Percentiles rank a stretch among this genome's conserved stretches.
These are phyloP conservation scores for Grantiella picta DNA, from an alignment of 2,113 vertebrate genomes.

Conservation along the genomic window DNA sequence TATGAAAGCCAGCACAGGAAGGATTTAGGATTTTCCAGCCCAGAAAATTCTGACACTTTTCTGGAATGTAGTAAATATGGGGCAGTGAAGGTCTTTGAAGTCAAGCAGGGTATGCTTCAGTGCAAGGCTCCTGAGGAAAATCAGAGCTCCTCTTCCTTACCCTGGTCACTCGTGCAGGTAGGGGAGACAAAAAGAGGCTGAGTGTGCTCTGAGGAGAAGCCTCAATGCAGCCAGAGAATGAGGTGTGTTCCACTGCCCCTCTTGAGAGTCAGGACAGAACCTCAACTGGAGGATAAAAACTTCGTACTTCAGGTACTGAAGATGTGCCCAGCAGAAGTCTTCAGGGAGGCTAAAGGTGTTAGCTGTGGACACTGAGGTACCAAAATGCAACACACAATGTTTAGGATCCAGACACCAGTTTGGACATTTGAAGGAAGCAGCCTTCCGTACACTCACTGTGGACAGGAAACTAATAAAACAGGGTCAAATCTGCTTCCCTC, in stretches of 20 bases:
- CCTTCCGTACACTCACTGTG: not conserved
- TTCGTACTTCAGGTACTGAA: not conserved
- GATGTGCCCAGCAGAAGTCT: not conserved
- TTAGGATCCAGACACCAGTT: not conserved
- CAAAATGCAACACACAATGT: rapidly evolving
- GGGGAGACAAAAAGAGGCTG: not conserved
- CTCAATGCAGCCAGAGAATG: not conserved
- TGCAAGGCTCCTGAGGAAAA: not conserved
- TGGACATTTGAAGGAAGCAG: not conserved
- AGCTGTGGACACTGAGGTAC: not conserved
- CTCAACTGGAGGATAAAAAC: rapidly evolving
- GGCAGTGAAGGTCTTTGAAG: not conserved
- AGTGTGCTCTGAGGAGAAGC: not conserved
- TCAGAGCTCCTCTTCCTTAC: not conserved
- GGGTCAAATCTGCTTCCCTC: not conserved
- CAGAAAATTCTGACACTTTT: conserved; percentile 1
- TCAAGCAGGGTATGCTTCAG: not conserved
- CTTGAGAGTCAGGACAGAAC: not conserved
- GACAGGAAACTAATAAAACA: not conserved
- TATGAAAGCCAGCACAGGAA: conserved; percentile 6
- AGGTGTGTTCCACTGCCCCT: not conserved
- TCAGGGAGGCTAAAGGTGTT: not conserved
- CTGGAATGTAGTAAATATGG: not conserved
- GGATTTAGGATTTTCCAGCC: not conserved
- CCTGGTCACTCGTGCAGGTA: not conserved